phyloP scores from a whole-genome alignment of 2,888 invertebrate species.

The Brachyptera putata region DNA sequence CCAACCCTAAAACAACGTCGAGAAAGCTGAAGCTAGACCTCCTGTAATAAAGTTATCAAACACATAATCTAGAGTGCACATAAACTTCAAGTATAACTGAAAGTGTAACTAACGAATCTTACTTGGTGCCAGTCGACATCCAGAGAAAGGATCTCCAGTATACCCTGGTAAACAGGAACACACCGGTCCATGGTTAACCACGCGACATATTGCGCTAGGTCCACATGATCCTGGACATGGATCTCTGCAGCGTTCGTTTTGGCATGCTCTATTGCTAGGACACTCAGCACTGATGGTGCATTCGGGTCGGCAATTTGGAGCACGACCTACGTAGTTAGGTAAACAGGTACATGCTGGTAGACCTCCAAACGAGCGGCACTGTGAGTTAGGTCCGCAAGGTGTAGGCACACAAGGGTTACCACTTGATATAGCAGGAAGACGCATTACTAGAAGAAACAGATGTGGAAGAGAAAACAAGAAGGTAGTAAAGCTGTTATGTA shows the following conservation, averaged over 20 bases:
- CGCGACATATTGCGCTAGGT: slow-evolving; percentile 68
- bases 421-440: slow-evolving; percentile 52
- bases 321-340: slow-evolving; percentile 71
- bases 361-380: slow-evolving; percentile 71
- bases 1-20: background rate
- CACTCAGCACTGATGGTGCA: slow-evolving; percentile 83
- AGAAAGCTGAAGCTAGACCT: too few species aligned
- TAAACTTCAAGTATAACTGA: too few species aligned
- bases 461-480: slow-evolving; percentile 19
- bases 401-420: slow-evolving; percentile 75
- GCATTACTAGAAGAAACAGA: slow-evolving; percentile 25
- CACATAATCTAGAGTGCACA: too few species aligned
- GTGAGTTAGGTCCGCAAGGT: slow-evolving; percentile 80
- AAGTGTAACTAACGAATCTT: too few species aligned
- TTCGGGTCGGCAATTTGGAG: slow-evolving; percentile 83
- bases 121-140: slow-evolving; percentile 49
- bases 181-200: slow-evolving; percentile 77
- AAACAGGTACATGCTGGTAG: slow-evolving; percentile 77
- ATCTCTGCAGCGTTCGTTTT: slow-evolving; percentile 73
- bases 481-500: slow-evolving; percentile 2
- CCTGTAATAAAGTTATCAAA: too few species aligned
- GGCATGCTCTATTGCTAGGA: slow-evolving; percentile 75
- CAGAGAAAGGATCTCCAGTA: slow-evolving; percentile 80
- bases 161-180: slow-evolving; percentile 77
- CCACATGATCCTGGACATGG: slow-evolving; percentile 86